These are phyloP conservation scores for Arctocebus calabarensis DNA, from an alignment of 2,797 vertebrate genomes.

Conservation along the genomic window DNA sequence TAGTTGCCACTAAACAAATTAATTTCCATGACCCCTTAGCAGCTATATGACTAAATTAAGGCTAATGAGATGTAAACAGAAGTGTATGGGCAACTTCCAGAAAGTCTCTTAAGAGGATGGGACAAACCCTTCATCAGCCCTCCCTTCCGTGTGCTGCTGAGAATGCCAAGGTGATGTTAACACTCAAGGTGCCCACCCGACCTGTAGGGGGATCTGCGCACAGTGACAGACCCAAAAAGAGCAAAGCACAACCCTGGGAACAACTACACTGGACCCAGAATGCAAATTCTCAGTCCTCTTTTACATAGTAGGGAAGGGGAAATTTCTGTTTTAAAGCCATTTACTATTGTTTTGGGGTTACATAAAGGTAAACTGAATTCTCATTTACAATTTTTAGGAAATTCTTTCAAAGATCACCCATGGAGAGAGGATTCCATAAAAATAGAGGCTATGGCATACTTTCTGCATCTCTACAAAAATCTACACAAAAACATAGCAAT, in stretches of 20 bases:
- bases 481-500: background rate
- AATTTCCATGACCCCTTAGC: background rate
- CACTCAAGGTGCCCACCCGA: background rate
- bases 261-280: background rate
- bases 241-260: background rate
- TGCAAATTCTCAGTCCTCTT: background rate
- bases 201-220: background rate
- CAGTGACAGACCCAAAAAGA: background rate
- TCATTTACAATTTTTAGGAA: background rate
- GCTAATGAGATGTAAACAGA: background rate
- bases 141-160: background rate
- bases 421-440: background rate
- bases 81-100: background rate
- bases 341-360: background rate
- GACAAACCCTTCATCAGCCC: background rate
- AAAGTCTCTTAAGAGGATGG: background rate
- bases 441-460: background rate
- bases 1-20: background rate
- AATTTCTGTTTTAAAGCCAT: background rate
- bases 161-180: background rate
- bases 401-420: background rate
- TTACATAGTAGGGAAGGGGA: background rate
- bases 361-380: background rate
- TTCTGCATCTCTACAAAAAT: slow-evolving; percentile 28
- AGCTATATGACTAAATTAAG: background rate